These are phyloP conservation scores for Scomber japonicus DNA, from an alignment of 2,113 vertebrate species.

Conservation along the genomic window DNA sequence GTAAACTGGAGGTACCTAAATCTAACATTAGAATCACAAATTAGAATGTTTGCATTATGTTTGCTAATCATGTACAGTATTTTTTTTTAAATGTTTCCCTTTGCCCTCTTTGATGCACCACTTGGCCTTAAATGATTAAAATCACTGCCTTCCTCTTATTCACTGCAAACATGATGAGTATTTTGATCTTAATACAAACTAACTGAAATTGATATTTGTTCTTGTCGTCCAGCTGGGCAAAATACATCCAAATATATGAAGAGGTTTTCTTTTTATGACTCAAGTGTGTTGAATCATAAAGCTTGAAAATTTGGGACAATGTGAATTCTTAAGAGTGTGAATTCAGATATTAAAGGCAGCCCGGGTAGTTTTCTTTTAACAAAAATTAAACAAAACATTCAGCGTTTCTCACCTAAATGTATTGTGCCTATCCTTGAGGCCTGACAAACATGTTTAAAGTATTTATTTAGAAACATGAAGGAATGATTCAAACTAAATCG, in stretches of 20 bases:
- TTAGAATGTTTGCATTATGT: background rate
- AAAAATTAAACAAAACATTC: too few relatives aligned
- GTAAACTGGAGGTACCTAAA: background rate
- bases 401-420: too few relatives aligned
- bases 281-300: background rate
- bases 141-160: too few relatives aligned
- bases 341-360: background rate
- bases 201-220: slow-evolving; percentile 5
- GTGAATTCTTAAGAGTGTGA: background rate
- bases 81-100: too few relatives aligned
- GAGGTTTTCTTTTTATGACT: too few relatives aligned
- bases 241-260: background rate
- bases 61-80: background rate
- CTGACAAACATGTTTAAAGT: too few relatives aligned
- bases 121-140: background rate
- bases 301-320: background rate
- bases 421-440: too few relatives aligned
- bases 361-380: too few relatives aligned
- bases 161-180: background rate
- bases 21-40: background rate
- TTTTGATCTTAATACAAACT: too few relatives aligned
- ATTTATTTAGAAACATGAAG: background rate
- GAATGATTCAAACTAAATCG: background rate
- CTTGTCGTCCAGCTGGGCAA: background rate
- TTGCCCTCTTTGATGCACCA: background rate